phyloP scores from a whole-genome alignment of 2,797 vertebrate genomes.

The Harpagifer antarcticus region DNA sequence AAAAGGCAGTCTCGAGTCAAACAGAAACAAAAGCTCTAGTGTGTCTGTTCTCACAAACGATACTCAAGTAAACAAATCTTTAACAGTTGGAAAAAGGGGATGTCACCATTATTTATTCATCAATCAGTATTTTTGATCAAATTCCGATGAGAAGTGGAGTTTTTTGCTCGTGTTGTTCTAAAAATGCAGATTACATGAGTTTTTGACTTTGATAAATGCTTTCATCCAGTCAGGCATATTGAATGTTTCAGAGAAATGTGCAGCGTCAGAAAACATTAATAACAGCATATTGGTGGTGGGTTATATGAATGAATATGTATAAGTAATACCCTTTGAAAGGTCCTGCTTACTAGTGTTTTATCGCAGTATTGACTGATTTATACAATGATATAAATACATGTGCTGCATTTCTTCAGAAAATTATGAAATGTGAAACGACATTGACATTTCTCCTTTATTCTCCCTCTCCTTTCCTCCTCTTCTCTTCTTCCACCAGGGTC shows the following conservation, averaged over 20 bases:
- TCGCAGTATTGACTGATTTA: not conserved
- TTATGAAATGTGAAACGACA: not conserved
- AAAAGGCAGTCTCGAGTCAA: too few relatives aligned
- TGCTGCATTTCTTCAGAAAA: not conserved
- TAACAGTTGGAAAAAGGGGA: not conserved
- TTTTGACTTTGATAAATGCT: not conserved
- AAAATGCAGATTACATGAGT: not conserved
- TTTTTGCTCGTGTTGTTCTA: not conserved
- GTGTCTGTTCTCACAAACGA: not conserved
- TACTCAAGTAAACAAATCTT: not conserved
- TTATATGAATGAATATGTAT: too few relatives aligned
- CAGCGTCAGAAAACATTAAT: not conserved
- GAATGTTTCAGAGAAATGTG: not conserved
- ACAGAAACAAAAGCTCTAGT: not conserved
- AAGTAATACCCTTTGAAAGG: not conserved
- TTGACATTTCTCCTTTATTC: not conserved
- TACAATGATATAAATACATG: not conserved
- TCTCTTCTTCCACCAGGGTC: slow-evolving; percentile 85
- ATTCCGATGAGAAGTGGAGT: not conserved
- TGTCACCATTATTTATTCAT: not conserved
- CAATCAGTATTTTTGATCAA: not conserved
- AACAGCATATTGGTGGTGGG: too few relatives aligned
- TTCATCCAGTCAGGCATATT: not conserved
- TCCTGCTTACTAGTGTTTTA: not conserved
- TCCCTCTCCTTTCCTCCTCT: not conserved